These are phyloP conservation scores for Xestia ashworthii DNA, from an alignment of 2,888 invertebrate species.

Conservation along the genomic window DNA sequence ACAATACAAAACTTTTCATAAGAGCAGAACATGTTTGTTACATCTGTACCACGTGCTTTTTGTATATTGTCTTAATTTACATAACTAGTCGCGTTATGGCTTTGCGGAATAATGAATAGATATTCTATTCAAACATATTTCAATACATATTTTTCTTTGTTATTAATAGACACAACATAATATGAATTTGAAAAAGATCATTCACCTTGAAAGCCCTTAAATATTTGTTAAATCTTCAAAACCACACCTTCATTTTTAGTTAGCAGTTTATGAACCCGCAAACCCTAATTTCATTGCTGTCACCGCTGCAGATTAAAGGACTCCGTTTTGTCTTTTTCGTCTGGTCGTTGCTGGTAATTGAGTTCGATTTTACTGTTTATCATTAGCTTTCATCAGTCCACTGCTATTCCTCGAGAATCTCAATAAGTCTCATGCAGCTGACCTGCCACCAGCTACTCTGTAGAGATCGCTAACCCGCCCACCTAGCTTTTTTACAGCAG, in stretches of 20 bases:
- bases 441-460: neutral
- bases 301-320: no score
- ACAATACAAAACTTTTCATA: conserved; percentile 4
- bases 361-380: neutral
- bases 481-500: neutral
- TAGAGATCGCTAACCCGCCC: neutral
- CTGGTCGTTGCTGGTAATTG: neutral
- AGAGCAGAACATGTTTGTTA: conserved; percentile 15
- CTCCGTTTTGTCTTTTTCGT: neutral
- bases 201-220: neutral
- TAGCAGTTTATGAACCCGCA: neutral
- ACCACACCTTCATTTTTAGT: neutral
- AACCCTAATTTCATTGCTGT: neutral
- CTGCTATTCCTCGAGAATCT: neutral
- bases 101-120: conserved; percentile 14
- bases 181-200: neutral
- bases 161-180: neutral
- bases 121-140: conserved; percentile 12
- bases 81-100: conserved; percentile 33
- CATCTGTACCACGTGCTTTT: conserved; percentile 37
- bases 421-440: neutral
- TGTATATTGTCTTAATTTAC: conserved; percentile 40
- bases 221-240: conserved; percentile 3
- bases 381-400: neutral
- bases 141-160: neutral